phyloP scores from a whole-genome alignment of 2,797 vertebrate genomes.

The Cuniculus paca region DNA sequence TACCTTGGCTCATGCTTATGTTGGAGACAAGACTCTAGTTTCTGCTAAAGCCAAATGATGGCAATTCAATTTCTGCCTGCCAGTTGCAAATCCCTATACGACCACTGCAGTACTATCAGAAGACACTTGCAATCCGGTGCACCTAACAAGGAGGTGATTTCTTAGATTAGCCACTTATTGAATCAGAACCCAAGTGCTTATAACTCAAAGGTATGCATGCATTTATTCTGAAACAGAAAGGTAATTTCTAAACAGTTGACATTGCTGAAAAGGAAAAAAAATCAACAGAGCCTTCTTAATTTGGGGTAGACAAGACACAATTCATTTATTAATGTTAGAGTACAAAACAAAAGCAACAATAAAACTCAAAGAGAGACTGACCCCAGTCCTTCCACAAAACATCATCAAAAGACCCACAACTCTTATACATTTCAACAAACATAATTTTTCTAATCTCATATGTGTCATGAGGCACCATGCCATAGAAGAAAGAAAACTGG shows the following conservation, averaged over 20 bases:
- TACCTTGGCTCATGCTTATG: slow-evolving; percentile 88
- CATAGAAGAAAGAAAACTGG: slow-evolving; percentile 69
- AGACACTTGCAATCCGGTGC: slow-evolving; percentile 58
- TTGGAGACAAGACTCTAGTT: slow-evolving; percentile 89
- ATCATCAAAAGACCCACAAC: slow-evolving; percentile 39
- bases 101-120: slow-evolving; percentile 66
- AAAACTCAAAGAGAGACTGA: slow-evolving; percentile 13
- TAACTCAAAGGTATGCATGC: neutral
- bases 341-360: neutral
- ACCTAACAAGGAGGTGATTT: slow-evolving; percentile 52
- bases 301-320: neutral
- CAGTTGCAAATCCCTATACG: slow-evolving; percentile 78
- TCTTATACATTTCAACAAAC: slow-evolving; percentile 72
- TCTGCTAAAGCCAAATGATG: slow-evolving; percentile 86
- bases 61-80: slow-evolving; percentile 87
- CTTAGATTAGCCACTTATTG: slow-evolving; percentile 69
- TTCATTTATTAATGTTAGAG: neutral
- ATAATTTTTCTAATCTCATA: slow-evolving; percentile 77
- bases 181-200: neutral
- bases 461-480: slow-evolving; percentile 77
- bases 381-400: neutral
- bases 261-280: neutral
- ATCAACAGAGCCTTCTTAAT: neutral
- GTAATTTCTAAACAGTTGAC: slow-evolving; percentile 10
- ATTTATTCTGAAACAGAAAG: neutral